A percentile compares a stretch with the other conserved stretches of the same genome.
These are phyloP conservation scores for Drosophila erecta DNA, from an alignment of 1,140 invertebrate genomes.

Conservation along the genomic window DNA sequence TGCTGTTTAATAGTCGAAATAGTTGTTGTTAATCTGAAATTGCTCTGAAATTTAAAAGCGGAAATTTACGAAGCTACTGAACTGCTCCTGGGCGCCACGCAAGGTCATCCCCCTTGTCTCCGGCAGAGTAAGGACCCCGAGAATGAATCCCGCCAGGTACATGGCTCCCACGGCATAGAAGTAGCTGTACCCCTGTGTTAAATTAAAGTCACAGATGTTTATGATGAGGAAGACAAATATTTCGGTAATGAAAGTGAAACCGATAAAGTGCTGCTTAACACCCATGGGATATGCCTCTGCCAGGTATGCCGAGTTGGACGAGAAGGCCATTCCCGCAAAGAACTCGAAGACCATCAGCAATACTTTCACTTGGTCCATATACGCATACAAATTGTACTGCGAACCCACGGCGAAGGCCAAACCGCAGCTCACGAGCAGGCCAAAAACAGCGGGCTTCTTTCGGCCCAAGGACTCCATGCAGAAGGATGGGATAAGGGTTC, in stretches of 20 bases:
- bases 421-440: constrained; percentile 27
- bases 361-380: neutral
- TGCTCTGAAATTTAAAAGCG: constrained; percentile 8
- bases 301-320: constrained; percentile 45
- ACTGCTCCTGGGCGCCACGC: constrained; percentile 58
- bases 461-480: constrained; percentile 44
- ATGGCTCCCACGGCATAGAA: constrained; percentile 54
- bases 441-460: constrained; percentile 45
- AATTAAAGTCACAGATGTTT: neutral
- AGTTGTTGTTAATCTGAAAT: no score
- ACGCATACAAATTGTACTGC: neutral
- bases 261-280: constrained; percentile 62
- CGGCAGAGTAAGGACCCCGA: constrained; percentile 49
- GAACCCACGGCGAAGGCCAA: constrained; percentile 43
- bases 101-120: constrained; percentile 61
- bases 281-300: constrained; percentile 60
- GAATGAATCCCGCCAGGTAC: constrained; percentile 36
- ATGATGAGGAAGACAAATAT: constrained; percentile 59
- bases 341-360: constrained; percentile 36
- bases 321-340: constrained; percentile 53
- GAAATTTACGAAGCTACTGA: constrained; percentile 33
- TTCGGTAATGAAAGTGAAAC: constrained; percentile 52
- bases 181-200: neutral
- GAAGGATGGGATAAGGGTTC: constrained; percentile 15
- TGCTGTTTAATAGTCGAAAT: neutral